Evolutionary conservation across 2,113 vertebrate genomes (phyloP).

Genomic region (Tupaia chinensis): DNA sequence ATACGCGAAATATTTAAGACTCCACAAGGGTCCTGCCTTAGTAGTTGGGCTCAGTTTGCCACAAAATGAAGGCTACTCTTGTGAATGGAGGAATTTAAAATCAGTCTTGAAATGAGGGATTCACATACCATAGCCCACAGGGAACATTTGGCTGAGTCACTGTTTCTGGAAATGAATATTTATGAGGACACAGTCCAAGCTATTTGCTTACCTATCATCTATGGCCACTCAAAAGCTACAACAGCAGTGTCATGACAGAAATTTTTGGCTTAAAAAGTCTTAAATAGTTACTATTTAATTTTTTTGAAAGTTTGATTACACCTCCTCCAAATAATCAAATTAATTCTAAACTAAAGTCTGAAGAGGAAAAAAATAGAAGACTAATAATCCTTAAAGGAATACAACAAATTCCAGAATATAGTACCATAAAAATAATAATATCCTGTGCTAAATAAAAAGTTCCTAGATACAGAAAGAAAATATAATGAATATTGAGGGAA

Average conservation of each 20-base stretch:
- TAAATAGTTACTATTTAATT: neutral
- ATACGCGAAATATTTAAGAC: neutral
- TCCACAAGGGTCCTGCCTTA: neutral
- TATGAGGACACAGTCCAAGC: neutral
- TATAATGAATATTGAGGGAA: neutral
- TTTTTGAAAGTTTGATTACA: neutral
- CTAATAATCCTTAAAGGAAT: neutral
- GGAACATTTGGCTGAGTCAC: neutral
- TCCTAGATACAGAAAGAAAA: neutral
- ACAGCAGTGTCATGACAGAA: neutral
- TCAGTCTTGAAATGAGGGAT: neutral
- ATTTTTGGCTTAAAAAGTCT: neutral
- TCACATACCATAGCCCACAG: neutral
- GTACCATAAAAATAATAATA: neutral
- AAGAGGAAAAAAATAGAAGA: neutral
- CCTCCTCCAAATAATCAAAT: neutral
- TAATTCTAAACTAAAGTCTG: neutral
- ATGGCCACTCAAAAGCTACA: neutral
- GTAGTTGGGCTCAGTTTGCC: neutral
- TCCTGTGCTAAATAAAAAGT: neutral
- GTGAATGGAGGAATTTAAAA: neutral
- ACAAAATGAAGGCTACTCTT: neutral
- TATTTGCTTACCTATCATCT: neutral
- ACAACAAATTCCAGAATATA: neutral
- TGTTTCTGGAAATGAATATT: neutral